Conservation (phyloP, 2,797 vertebrate species). For the Myotis pilosus region DNA sequence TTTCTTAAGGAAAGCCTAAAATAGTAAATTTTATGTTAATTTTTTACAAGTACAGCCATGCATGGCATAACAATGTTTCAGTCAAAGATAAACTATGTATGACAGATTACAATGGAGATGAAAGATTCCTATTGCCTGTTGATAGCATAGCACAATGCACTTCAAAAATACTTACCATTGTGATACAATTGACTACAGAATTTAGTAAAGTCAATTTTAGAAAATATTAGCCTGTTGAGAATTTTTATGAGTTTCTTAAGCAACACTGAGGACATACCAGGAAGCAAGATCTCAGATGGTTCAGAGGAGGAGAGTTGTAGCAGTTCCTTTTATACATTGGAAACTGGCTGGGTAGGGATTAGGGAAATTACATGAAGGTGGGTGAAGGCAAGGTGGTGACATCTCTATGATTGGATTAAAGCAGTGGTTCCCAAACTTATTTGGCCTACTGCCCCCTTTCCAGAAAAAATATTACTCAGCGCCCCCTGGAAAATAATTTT, state of each 20-base stretch:
- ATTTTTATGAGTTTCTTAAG: background rate
- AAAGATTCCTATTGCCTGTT: background rate
- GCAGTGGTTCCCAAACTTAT: no score
- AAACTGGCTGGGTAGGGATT: background rate
- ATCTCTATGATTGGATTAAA: background rate
- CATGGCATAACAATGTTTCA: background rate
- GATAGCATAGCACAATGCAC: background rate
- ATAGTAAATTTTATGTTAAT: background rate
- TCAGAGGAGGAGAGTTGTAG: background rate
- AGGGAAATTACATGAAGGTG: background rate
- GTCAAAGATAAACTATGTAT: background rate
- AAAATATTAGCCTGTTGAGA: background rate
- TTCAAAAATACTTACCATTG: background rate
- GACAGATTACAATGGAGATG: background rate
- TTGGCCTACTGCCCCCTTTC: no score
- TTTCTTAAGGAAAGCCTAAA: background rate
- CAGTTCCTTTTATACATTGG: background rate
- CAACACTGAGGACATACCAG: background rate
- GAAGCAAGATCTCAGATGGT: background rate
- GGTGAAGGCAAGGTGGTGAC: background rate
- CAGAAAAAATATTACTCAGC: no score
- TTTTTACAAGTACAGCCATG: background rate
- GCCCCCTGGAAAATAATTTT: no score
- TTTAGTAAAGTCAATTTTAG: background rate
- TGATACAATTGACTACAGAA: background rate